Evolutionary conservation across 2,113 vertebrate species (phyloP).

Genomic region (Spermophilus dauricus): DNA sequence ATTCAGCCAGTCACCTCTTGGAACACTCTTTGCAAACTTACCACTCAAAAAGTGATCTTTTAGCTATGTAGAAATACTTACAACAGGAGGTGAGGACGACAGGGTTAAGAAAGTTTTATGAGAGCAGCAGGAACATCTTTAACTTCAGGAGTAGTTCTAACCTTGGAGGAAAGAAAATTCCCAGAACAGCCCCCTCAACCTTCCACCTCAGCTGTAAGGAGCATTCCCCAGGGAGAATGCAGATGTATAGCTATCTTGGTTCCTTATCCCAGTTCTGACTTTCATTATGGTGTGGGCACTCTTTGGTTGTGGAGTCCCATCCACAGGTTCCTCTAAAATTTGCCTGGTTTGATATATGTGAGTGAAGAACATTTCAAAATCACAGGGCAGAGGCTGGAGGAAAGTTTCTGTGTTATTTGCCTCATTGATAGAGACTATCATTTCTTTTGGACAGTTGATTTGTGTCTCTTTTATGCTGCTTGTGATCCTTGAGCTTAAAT

Average conservation of each 20-base stretch:
- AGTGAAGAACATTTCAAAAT: not conserved
- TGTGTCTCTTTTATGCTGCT: not conserved
- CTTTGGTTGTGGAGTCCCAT: not conserved
- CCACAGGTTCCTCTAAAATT: not conserved
- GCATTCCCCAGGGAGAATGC: not conserved
- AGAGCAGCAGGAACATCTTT: not conserved
- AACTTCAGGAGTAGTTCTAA: not conserved
- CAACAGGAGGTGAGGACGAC: not conserved
- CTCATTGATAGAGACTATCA: not conserved
- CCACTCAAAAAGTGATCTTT: not conserved
- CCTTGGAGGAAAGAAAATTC: not conserved
- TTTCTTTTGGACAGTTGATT: constrained; percentile 3
- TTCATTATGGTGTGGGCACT: not conserved
- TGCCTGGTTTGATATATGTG: not conserved
- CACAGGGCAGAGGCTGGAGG: not conserved
- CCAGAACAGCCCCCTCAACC: not conserved
- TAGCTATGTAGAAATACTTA: not conserved
- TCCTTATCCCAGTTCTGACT: not conserved
- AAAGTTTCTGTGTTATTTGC: not conserved
- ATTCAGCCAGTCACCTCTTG: not conserved
- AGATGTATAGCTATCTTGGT: accelerated
- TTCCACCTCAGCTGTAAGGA: not conserved
- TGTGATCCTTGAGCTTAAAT: not conserved
- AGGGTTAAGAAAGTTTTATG: not conserved
- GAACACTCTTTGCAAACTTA: no score